Base-by-base conservation (phyloP, 2,797 vertebrate species). In the Bovichtus variegatus region DNA sequence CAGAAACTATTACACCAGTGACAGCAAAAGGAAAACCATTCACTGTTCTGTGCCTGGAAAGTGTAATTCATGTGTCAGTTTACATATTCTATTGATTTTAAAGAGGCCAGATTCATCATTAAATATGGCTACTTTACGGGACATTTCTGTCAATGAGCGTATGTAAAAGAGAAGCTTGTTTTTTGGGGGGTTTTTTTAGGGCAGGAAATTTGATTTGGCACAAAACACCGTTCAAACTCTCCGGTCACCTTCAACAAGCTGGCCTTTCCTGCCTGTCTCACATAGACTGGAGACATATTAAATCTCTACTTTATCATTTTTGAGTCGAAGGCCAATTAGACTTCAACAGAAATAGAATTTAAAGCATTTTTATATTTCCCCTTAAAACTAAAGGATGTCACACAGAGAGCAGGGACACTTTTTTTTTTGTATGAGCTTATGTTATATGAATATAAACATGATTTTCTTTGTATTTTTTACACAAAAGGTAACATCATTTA, bases 201-300 rank as follows among this genome's bases (percentile, higher is more conserved):
- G 65, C 87, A 88, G 84, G 87, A 91, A 79, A 89, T 86, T 83
- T 64, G 70, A 85, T 87, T 90, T 92, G 89, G 85, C 86, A 88
- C 27, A 60, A 84, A 80, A 71, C 38, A 21, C 50, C 0, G 5
- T 50, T 71, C 27, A 46, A 78, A 77, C 55, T 65, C 73, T 68
- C 16, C 53, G 86, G 86, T 91, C 86, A 92, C 87, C 91, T 93
- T 91, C 84, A 90, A 29, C 61, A 67, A 64, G 46, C 72, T 21
- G 55, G 23, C 41, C 16, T 54, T 63, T 66, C 44, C 27, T 62
- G 18, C 29, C 25, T 8, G 7, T 59, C 62, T 61, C 18, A 49
- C 59, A 78, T 3, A 21, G n/a, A 62, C 43, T 46, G 38, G 27
- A 31, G 15, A 62, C 16, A 27, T 10, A 47, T 23, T 21, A 18